Evolutionary conservation across 2,888 invertebrate species (phyloP), one percentile per base, ranked within the genome.

Genomic region (Himalopsyche kuldschensis): DNA sequence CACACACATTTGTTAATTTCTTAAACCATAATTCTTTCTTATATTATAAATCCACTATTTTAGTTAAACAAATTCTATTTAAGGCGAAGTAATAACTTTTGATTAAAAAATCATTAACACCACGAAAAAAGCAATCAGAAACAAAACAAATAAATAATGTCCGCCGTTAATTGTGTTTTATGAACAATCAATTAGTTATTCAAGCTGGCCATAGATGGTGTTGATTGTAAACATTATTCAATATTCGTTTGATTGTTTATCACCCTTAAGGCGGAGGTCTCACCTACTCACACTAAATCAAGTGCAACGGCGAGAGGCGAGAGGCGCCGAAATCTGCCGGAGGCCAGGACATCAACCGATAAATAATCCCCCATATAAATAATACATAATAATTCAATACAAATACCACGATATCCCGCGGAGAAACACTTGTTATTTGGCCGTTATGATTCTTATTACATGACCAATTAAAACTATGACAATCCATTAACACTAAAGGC

Each of bases 71-170:
- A 41, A 41, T 41, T 41, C 41, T 41, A 41, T 41, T 41, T 41
- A 41, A 41, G 15, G 41, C 41, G 15, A 15, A 15, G 20, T 27
- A 69, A 69, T 69, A 69, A 27, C 27, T 69, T 69, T 69, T 27
- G 15, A 69, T 69, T 69, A 69, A 69, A 69, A 27, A 69, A 3
- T 69, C 69, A 69, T 69, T 69, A 69, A 69, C 69, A 69, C 69
- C 27, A 69, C 24, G 24, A 69, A 69, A 69, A 69, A 69, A 69
- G 69, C 27, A 69, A 69, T 69, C 55, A 69, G 27, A 69, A 63
- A 69, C 69, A 69, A 69, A 69, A 69, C 69, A 69, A 69, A 69
- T 69, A 69, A 69, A 69, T 69, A 69, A 69, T 69, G 69, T 69
- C 69, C 30, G 27, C 69, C 30, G 69, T 69, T 69, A 69, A 69